phyloP scores from a whole-genome alignment of 2,888 invertebrate species.

The Acrobasis repandana region DNA sequence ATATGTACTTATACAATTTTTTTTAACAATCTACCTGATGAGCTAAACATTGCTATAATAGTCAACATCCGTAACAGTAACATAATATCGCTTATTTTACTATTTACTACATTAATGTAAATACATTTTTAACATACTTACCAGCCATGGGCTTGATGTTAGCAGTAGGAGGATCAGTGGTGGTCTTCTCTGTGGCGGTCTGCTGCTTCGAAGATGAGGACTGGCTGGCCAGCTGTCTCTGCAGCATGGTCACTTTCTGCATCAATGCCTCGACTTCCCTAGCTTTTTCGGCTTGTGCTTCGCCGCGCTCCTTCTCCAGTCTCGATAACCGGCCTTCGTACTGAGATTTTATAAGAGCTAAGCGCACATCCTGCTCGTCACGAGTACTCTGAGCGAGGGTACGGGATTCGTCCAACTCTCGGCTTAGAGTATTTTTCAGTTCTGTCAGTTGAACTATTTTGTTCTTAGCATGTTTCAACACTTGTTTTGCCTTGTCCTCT shows the following conservation, averaged over 20 bases:
- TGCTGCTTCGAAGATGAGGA: conserved; percentile 87
- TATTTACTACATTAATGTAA: no score
- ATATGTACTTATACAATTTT: no score
- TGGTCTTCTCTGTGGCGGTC: conserved; percentile 79
- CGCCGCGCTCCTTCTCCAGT: conserved; percentile 88
- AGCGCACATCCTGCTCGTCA: conserved; percentile 81
- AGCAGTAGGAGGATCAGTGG: conserved; percentile 88
- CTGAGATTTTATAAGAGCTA: conserved; percentile 86
- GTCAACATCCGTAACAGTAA: no score
- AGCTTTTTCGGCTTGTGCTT: conserved; percentile 83
- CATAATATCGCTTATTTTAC: no score
- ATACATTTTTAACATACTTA: conserved; percentile 48
- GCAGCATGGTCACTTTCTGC: conserved; percentile 87
- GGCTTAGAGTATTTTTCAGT: conserved; percentile 83
- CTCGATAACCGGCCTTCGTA: conserved; percentile 87
- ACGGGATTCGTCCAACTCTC: conserved; percentile 82
- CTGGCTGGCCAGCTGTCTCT: conserved; percentile 87
- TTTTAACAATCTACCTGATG: no score
- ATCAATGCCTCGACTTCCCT: conserved; percentile 87
- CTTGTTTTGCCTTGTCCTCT: conserved; percentile 85
- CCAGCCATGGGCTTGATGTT: conserved; percentile 98
- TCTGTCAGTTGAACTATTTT: conserved; percentile 89
- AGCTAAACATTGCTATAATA: no score
- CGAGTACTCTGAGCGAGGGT: conserved; percentile 65
- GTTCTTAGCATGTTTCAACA: conserved; percentile 88